Conservation (phyloP, 1,140 invertebrate species). For the Euglossa dilemma region DNA sequence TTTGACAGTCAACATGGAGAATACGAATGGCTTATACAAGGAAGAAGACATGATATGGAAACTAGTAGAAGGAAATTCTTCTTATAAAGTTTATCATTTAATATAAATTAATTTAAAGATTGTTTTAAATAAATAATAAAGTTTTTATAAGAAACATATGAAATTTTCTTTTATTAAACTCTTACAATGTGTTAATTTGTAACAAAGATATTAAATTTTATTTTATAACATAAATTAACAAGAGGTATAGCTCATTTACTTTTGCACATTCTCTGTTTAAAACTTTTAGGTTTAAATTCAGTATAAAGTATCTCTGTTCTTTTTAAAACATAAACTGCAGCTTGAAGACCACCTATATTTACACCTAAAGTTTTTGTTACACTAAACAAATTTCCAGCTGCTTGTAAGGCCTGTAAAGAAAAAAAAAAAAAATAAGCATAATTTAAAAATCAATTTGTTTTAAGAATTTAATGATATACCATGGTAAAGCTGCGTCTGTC, state of each 20-base stretch:
- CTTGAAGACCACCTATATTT: conserved; percentile 78
- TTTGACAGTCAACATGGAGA: conserved; percentile 98
- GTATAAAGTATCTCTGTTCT: conserved; percentile 62
- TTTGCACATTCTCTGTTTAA: neutral
- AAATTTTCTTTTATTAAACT: conserved; percentile 33
- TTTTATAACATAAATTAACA: neutral
- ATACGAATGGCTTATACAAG: conserved; percentile 98
- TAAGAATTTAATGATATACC: conserved; percentile 50
- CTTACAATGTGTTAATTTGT: conserved; percentile 23
- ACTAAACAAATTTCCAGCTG: conserved; percentile 66
- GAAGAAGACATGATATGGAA: conserved; percentile 94
- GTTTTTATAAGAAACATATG: conserved; percentile 36
- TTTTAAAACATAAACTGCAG: conserved; percentile 75
- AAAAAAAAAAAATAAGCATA: conserved; percentile 20
- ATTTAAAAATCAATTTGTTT: conserved; percentile 15
- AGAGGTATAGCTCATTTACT: neutral
- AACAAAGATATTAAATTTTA: conserved; percentile 48
- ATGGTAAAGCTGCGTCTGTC: conserved; percentile 81
- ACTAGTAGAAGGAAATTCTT: conserved; percentile 94
- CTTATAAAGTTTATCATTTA: conserved; percentile 84
- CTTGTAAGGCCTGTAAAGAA: conserved; percentile 71
- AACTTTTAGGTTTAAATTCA: conserved; percentile 42
- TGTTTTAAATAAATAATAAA: conserved; percentile 11
- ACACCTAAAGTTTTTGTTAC: conserved; percentile 73
- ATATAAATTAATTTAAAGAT: neutral